Base-by-base conservation (phyloP, 2,113 vertebrate species). In the Crotalus tigris region DNA sequence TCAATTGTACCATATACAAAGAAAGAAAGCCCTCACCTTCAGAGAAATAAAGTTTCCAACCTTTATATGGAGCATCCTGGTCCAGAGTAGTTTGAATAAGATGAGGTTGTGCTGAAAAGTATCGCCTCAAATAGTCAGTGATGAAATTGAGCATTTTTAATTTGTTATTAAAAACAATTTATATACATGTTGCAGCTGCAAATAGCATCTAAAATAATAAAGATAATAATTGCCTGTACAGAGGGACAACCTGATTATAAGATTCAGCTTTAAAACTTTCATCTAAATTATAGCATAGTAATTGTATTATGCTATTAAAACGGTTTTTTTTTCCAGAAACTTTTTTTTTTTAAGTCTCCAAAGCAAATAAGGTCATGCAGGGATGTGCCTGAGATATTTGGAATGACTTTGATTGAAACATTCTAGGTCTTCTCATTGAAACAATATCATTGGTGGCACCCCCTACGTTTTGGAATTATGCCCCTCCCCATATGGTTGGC, bases 41-140 rank as follows among this genome's bases (percentile, higher is more conserved):
- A 94, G 98, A 98, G 96, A 99, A 99, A 97, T 99, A 99, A 92
- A 99, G 98, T 11, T 97, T 96, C 99, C 99, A 99, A 91, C 99
- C 99, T 96, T 98, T 99, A 96, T 99, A 99, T 0, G 98, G 98
- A 97, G 98, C 98, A 92, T 96, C 95, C 0, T 96, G 95, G 91
- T 99, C 98, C 90, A 99, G 92, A 2, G 98, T 98, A 49, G 98
- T 94, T 3, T 99, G 99, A 46, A 94, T 95, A 58, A 97, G 85
- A 24, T 89, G 97, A 94, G 97, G 90, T 58, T 94, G 97, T 69
- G 88, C 95, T 97, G 58, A 92, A 90, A 75, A 1, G 17, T 0
- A 85, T 3, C 5, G 2, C 19, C 93, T 57, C 24, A 17, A 0
- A 1, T 49, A 0, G 10, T 93, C 61, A 4, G 10, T 85, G 81